phyloP scores from a whole-genome alignment of 2,113 vertebrate species.

The Gopherus evgoodei region DNA sequence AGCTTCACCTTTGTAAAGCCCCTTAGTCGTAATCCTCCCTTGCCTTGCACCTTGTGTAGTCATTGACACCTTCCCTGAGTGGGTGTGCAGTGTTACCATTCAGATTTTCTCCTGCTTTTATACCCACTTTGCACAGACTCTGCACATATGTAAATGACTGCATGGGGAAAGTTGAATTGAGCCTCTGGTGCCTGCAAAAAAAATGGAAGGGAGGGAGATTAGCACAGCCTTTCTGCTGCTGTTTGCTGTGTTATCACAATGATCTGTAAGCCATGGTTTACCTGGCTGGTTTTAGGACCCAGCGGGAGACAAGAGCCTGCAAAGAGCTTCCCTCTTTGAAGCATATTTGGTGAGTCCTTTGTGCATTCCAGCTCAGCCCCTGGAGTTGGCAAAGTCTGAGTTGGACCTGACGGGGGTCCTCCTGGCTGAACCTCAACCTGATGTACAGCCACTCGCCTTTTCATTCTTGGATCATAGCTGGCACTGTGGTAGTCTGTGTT shows the following conservation, averaged over 20 bases:
- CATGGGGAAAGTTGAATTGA: not conserved
- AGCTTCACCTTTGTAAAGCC: not conserved
- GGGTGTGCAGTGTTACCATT: not conserved
- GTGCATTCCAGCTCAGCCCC: not conserved
- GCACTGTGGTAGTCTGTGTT: not conserved
- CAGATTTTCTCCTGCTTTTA: not conserved
- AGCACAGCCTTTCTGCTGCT: not conserved
- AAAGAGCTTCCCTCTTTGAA: not conserved
- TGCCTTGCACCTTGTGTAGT: not conserved
- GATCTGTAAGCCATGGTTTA: not conserved
- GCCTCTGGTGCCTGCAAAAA: not conserved
- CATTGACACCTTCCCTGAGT: not conserved
- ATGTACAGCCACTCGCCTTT: not conserved
- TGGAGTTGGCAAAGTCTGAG: not conserved
- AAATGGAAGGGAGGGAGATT: not conserved
- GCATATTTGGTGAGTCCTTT: not conserved
- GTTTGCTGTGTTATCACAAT: not conserved
- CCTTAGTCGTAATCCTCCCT: not conserved
- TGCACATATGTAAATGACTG: not conserved
- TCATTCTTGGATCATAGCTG: not conserved
- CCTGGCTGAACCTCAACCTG: not conserved
- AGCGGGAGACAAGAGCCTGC: not conserved
- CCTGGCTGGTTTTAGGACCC: not conserved
- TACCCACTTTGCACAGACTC: not conserved
- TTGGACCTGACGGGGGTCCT: rapidly evolving